Base-by-base conservation (phyloP, 1,140 invertebrate genomes). In the Matsumurasca onukii region DNA sequence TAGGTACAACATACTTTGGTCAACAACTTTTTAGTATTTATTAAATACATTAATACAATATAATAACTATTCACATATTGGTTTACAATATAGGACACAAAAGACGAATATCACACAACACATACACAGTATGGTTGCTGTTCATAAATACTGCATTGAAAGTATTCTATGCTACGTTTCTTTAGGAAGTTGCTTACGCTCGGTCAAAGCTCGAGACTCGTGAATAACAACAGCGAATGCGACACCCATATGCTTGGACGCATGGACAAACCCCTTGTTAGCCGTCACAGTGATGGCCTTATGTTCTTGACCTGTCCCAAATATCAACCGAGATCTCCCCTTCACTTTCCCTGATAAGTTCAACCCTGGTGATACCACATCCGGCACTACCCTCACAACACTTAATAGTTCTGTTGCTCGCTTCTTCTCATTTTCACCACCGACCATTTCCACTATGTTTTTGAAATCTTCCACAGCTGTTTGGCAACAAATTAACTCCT, bases 281-380 rank as follows among this genome's bases (percentile, higher is more conserved):
- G 94, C 91, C 13, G 94, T 93, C 3, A 95, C 88, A 3, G 93
- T 97, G 2, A 95, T 83, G n/a, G 93, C 92, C 78, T 91, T 86
- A 31, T 91, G 84, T 70, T 82, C 80, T 79, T 94, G 91, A 1
- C 92, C 93, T 74, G 93, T 95, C 55, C 91, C 92, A 80, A 97
- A 96, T 73, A 97, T 88, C 25, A 88, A 82, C 78, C 93, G 84
- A 2, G 91, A 92, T 73, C 91, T 65, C 27, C 15, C 17, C 73
- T 91, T 88, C 29, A 94, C 89, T 81, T 92, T 91, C 1, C 91
- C 91, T 67, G 86, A 84, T 31, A 87, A 75, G 31, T 76, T 75
- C 15, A 91, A 75, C 24, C 70, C 70, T 48, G 76, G 73, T 22
- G 82, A 83, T 1, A 82, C 79, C 63, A 84, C 79, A 79, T 97